Base-by-base conservation (phyloP, 2,113 vertebrate genomes). In the Noctilio leporinus region DNA sequence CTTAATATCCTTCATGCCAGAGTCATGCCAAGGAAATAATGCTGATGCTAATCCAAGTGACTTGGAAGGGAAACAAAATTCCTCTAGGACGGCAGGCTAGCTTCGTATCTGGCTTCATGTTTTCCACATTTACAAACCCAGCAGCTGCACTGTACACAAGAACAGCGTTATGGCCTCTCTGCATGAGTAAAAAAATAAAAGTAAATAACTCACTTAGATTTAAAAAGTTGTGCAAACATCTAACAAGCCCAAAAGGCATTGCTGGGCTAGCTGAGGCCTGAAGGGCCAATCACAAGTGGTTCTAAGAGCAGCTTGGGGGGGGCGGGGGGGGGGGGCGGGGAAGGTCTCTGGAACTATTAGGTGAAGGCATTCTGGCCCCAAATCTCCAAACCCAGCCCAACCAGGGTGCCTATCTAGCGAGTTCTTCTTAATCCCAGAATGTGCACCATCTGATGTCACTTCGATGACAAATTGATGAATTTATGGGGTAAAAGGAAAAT, bases 41-140 rank as follows among this genome's bases (percentile, higher is more conserved):
- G 40, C 77, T 75, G n/a, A 72, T n/a, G 55, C 35, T 94, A 96
- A 96, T 94, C 90, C 93, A 95, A 77, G 22, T 16, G 72, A 85
- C 72, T 82, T 93, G 88, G 94, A 88, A 89, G 45, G 28, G 45
- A 95, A 95, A 86, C 86, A 75, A 96, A 96, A 96, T 88, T 73
- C 88, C 73, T 96, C 87, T 33, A 57, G 28, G 35, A 51, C 33
- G 80, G 7, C 10, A 67, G 28, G 43, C 49, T 59, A 78, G 49
- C 43, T 83, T 88, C 81, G 26, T 8, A 45, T 72, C 82, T 86
- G 76, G 72, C 70, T 95, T 65, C 69, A 8, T n/a, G 77, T 67
- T 84, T 95, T 90, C 77, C 72, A 64, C n/a, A 57, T 88, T 87
- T 55, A 67, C 65, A 62, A 55, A 89, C n/a, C 5, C 24, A 20